A percentile compares a stretch with the other conserved stretches of the same genome.
These are phyloP conservation scores for Spermophilus dauricus DNA, from an alignment of 2,113 vertebrate species.

Conservation along the genomic window DNA sequence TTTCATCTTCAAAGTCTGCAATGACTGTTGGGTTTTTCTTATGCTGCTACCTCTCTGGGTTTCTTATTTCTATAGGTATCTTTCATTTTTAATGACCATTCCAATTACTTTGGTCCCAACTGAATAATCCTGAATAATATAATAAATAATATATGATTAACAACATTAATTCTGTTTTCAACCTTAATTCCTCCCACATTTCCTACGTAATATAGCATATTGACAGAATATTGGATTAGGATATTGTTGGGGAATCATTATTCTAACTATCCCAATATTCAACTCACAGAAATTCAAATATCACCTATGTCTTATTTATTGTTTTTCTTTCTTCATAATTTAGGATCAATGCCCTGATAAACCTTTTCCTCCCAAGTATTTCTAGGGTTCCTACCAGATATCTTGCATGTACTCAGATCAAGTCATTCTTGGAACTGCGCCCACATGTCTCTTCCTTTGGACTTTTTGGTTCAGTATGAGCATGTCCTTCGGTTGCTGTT, in stretches of 20 bases:
- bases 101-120: background rate
- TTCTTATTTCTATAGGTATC: background rate
- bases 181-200: background rate
- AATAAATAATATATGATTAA: background rate
- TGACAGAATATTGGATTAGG: background rate
- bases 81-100: background rate
- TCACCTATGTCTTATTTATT: background rate
- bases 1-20: background rate
- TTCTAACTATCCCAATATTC: background rate
- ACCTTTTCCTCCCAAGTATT: background rate
- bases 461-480: background rate
- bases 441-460: background rate
- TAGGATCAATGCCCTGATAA: background rate
- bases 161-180: background rate
- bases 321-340: background rate
- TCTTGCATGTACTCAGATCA: background rate
- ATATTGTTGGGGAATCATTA: background rate
- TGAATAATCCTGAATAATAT: background rate
- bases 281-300: background rate
- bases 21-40: background rate
- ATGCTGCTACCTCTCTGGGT: background rate
- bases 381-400: background rate
- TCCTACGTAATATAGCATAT: background rate
- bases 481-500: background rate
- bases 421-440: background rate